A percentile compares a stretch with the other conserved stretches of the same genome.
Evolutionary conservation across 37 sponge, comb jelly and placozoan genomes (phyloP).

Genomic region (Petrosia ficiformis): DNA sequence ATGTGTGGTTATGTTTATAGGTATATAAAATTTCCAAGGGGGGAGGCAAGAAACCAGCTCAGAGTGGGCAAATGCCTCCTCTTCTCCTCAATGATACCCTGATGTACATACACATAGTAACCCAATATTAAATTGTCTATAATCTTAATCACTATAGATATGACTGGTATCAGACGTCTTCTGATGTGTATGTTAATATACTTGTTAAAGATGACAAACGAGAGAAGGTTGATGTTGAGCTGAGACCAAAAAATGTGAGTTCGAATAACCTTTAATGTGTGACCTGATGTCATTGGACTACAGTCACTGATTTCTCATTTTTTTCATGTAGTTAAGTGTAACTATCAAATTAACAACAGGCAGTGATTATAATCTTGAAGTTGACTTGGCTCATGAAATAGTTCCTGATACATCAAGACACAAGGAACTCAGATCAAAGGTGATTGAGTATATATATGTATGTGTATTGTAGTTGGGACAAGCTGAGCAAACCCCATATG

Average conservation of each 20-base stretch:
- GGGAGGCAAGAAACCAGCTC: no score
- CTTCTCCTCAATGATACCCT: no score
- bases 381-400: not conserved
- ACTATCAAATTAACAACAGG: not conserved
- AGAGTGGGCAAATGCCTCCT: no score
- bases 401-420: not conserved
- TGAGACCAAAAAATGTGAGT: not conserved
- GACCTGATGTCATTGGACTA: no score
- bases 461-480: no score
- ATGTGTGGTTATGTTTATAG: no score
- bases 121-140: no score
- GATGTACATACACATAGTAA: no score
- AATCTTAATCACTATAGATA: constrained; percentile 21
- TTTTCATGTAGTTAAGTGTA: not conserved
- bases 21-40: no score
- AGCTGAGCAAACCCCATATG: no score
- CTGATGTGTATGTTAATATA: constrained; percentile 17
- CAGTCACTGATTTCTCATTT: no score
- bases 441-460: no score
- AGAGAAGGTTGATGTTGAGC: constrained; percentile 15
- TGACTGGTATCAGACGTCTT: constrained; percentile 51
- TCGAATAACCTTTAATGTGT: not conserved
- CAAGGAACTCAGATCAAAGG: not conserved
- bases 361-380: not conserved
- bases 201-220: constrained; percentile 7